Base-by-base conservation (phyloP, 2,797 vertebrate genomes). In the Anabacerthia variegaticeps region DNA sequence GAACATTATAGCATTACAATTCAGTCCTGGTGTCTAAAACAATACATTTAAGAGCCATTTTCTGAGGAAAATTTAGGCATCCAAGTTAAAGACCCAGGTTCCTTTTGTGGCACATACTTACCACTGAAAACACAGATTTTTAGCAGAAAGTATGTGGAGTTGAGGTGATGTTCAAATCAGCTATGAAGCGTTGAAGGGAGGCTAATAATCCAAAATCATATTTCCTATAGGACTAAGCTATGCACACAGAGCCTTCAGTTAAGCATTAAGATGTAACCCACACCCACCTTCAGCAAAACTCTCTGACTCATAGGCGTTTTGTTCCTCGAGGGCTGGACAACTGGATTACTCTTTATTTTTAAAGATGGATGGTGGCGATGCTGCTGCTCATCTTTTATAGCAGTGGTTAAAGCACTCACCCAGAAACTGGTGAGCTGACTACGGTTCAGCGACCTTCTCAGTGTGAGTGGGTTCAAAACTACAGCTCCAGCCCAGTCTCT, bases 301-400 rank as follows among this genome's bases (percentile, higher is more conserved):
- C 43, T 86, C 58, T 92, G 84, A 93, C 81, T 95, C 71, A 75
- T 7, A 82, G 80, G 54, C 0, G 0, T 44, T 90, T 95, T 92
- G 61, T 83, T 93, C 81, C 86, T 93, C 17, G 37, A 91, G 84
- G 81, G 77, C 74, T 88, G 89, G 56, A 91, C 88, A 82, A 95
- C 91, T 89, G 86, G 92, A 93, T 95, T 94, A 83, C 52, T 93
- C 93, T 93, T 87, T 96, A 93, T 93, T 97, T 96, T 96, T 93
- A 89, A 96, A 96, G 93, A 95, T 77, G 92, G 87, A 96, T 95
- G 85, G 80, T 86, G 52, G 85, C 86, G 93, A 58, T 94, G 85
- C 75, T 51, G 87, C 81, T 96, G 88, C 84, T 95, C 91, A 89
- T 95, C 95, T 92, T 95, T 95, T 96, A 96, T 75, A 87, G 84